A percentile compares a stretch with the other conserved stretches of the same genome.
Evolutionary conservation across 2,797 vertebrate genomes (phyloP).

Genomic region (Falco naumanni): DNA sequence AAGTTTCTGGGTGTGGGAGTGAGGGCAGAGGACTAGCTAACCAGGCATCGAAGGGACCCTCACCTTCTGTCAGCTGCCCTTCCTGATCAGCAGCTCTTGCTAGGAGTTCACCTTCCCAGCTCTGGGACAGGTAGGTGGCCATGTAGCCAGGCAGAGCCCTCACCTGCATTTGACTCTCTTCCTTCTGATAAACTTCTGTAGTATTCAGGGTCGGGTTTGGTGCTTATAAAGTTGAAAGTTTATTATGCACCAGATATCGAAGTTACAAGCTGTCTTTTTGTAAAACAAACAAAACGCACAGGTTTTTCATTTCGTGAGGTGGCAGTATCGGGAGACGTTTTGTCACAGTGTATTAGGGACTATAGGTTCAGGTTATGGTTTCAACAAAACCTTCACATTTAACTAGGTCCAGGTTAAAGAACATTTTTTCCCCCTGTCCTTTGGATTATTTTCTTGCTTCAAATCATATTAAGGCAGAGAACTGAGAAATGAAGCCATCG

Average conservation of each 20-base stretch:
- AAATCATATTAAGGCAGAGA: background rate
- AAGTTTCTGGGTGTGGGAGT: background rate
- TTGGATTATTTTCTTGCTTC: background rate
- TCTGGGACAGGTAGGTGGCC: background rate
- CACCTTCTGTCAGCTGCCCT: fast-evolving
- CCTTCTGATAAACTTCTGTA: background rate
- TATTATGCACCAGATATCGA: background rate
- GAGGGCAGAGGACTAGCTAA: background rate
- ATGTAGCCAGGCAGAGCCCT: background rate
- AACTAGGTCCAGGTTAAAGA: background rate
- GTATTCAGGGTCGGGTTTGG: background rate
- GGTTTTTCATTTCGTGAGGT: background rate
- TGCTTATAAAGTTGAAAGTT: background rate
- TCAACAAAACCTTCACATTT: background rate
- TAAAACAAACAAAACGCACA: background rate
- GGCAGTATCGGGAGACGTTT: background rate
- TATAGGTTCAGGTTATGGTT: background rate
- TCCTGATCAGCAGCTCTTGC: background rate
- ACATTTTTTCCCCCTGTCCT: background rate
- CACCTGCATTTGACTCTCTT: background rate
- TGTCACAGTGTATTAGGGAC: background rate
- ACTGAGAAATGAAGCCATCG: background rate
- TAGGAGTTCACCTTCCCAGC: background rate
- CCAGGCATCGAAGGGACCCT: background rate
- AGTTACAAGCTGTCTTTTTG: background rate